A percentile compares a stretch with the other conserved stretches of the same genome.
Evolutionary conservation across 2,888 invertebrate genomes (phyloP).

Genomic region (Pachycephus smyrnensis): DNA sequence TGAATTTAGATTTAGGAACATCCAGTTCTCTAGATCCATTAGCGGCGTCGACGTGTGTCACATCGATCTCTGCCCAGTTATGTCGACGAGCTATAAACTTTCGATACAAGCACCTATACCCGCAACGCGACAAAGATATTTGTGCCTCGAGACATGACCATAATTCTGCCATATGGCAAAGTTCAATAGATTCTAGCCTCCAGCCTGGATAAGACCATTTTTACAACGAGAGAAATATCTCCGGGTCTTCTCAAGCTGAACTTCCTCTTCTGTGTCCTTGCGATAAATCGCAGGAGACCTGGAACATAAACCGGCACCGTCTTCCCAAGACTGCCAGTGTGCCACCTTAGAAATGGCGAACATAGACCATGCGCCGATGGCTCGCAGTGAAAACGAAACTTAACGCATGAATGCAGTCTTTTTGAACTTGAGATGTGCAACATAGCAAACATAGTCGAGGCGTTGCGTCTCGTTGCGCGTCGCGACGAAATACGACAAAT

Average conservation of each 20-base stretch:
- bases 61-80: slow-evolving; percentile 37
- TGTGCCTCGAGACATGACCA: not conserved
- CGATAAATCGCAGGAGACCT: not conserved
- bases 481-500: not conserved
- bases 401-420: not conserved
- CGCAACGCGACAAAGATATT: not conserved
- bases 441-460: not conserved
- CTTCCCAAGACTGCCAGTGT: not conserved
- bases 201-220: not conserved
- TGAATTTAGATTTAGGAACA: not conserved
- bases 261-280: not conserved
- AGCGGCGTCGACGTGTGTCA: slow-evolving; percentile 2
- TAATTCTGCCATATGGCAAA: not conserved
- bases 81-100: slow-evolving; percentile 37
- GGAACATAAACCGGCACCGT: not conserved
- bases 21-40: not conserved
- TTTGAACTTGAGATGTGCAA: not conserved
- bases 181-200: not conserved
- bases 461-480: not conserved
- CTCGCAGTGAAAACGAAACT: not conserved
- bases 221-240: not conserved
- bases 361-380: not conserved
- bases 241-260: not conserved
- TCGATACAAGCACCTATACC: slow-evolving; percentile 21
- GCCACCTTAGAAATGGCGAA: not conserved